A percentile compares a stretch with the other conserved stretches of the same genome.
Evolutionary conservation across 2,113 vertebrate species (phyloP).

Genomic region (Siniperca knerii): DNA sequence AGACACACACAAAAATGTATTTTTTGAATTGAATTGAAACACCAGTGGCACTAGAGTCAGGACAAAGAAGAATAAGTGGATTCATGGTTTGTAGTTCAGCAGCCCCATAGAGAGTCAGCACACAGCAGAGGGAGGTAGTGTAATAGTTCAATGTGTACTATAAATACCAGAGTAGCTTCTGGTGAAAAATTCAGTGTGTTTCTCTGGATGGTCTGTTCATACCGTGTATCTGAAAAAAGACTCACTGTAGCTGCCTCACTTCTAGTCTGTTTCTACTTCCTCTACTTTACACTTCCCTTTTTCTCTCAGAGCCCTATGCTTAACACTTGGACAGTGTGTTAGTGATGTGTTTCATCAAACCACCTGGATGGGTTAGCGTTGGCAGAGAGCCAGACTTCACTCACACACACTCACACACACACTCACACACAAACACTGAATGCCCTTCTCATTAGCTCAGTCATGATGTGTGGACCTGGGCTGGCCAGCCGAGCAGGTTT

Average conservation of each 20-base stretch:
- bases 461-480: constrained; percentile 41
- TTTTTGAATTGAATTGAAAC: no score
- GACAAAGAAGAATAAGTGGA: background rate
- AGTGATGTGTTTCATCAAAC: constrained; percentile 71
- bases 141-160: background rate
- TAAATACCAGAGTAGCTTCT: background rate
- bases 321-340: constrained; percentile 63
- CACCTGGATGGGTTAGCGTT: constrained; percentile 51
- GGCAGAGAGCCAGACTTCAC: constrained; percentile 40
- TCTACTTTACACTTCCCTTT: constrained; percentile 34
- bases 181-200: background rate
- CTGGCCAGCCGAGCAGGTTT: constrained; percentile 56
- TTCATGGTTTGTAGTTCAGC: background rate
- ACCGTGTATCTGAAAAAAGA: background rate
- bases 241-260: background rate
- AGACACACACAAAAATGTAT: background rate
- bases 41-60: background rate
- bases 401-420: constrained; percentile 7
- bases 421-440: constrained; percentile 46
- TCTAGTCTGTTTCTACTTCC: background rate
- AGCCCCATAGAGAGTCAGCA: background rate
- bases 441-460: constrained; percentile 61
- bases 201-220: background rate
- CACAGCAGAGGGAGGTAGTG: background rate
- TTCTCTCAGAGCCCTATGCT: constrained; percentile 24